These are phyloP conservation scores for Corbicula japonica DNA, from an alignment of 2,888 invertebrate species.

Conservation along the genomic window DNA sequence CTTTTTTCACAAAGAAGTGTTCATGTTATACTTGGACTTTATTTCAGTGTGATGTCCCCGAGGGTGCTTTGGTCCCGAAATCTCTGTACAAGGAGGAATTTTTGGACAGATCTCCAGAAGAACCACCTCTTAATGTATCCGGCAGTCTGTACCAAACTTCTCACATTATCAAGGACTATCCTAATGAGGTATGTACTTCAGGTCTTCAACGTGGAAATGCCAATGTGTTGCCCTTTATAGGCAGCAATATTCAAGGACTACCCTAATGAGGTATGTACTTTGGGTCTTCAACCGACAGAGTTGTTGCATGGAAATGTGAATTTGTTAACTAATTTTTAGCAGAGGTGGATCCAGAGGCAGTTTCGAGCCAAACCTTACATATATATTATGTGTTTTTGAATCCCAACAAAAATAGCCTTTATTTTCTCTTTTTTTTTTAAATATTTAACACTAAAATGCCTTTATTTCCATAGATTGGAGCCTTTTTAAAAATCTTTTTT, in stretches of 20 bases:
- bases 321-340: too few species aligned
- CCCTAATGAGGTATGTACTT: conserved; percentile 86
- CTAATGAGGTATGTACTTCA: conserved; percentile 85
- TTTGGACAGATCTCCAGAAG: conserved; percentile 85
- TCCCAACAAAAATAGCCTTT: too few species aligned
- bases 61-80: conserved; percentile 96
- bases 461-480: too few species aligned
- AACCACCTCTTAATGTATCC: conserved; percentile 77
- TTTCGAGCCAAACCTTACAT: too few species aligned
- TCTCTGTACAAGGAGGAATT: conserved; percentile 87
- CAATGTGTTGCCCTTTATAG: too few species aligned
- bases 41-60: conserved; percentile 92
- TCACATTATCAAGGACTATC: conserved; percentile 86
- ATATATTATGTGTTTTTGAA: too few species aligned
- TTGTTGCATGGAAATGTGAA: not conserved
- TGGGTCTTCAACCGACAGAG: not conserved
- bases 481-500: too few species aligned
- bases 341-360: too few species aligned
- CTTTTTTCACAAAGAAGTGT: too few species aligned
- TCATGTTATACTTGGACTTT: too few species aligned
- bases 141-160: conserved; percentile 86
- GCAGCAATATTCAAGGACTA: conserved; percentile 87
- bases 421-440: too few species aligned
- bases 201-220: not conserved
- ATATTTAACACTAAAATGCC: too few species aligned